These are phyloP conservation scores for Branchipolynoe longqiensis DNA, from an alignment of 2,888 invertebrate species.

Conservation along the genomic window DNA sequence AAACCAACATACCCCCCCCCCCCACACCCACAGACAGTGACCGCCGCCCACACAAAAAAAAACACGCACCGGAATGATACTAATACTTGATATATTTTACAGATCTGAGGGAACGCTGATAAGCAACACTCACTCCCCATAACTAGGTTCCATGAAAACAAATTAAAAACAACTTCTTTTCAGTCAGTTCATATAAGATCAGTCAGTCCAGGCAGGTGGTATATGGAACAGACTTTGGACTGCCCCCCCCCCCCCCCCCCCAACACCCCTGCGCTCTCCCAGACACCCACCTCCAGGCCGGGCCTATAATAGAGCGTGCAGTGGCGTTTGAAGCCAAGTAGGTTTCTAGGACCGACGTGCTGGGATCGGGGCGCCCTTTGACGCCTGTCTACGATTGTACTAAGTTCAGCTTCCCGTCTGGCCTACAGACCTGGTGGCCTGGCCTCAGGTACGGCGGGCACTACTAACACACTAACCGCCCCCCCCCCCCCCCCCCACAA, in stretches of 20 bases:
- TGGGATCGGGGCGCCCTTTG: background rate
- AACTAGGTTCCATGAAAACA: no score
- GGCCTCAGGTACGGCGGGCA: slow-evolving; percentile 25
- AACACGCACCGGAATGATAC: no score
- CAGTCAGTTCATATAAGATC: no score
- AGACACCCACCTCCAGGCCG: background rate
- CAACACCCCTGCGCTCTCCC: background rate
- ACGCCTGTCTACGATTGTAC: background rate
- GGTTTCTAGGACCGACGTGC: slow-evolving; percentile 19
- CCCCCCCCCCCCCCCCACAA: background rate
- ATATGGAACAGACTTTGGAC: no score
- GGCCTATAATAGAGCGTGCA: background rate
- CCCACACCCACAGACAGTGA: no score
- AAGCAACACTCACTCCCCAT: no score
- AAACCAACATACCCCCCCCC: no score
- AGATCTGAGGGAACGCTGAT: no score
- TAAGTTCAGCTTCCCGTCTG: slow-evolving; percentile 12
- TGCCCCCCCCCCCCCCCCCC: background rate
- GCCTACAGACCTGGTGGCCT: slow-evolving; percentile 49
- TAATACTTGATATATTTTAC: no score
- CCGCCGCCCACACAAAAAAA: no score
- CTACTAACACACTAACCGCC: slow-evolving; percentile 24
- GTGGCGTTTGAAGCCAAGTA: slow-evolving; percentile 37
- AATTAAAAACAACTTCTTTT: no score
- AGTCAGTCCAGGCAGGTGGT: no score